Percentiles rank a stretch among this genome's conserved stretches.
Evolutionary conservation across 2,888 invertebrate genomes (phyloP).

Genomic region (Ectemnius cavifrons): DNA sequence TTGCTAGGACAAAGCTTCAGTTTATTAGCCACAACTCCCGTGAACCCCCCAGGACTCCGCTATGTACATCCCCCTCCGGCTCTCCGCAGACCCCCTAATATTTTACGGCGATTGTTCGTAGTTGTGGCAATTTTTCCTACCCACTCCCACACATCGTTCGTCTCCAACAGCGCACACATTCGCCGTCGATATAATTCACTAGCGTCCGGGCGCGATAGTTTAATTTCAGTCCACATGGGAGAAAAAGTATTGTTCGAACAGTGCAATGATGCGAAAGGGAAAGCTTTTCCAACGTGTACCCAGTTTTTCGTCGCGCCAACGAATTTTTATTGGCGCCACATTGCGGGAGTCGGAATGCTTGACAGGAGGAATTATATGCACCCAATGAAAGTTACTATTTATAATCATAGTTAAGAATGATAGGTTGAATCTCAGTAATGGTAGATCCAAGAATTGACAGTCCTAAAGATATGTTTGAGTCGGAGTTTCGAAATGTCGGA

Average conservation of each 20-base stretch:
- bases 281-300: too few relatives aligned
- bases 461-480: too few relatives aligned
- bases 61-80: conserved; percentile 3
- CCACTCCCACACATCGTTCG: conserved; percentile 30
- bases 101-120: conserved; percentile 45
- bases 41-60: too few relatives aligned
- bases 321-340: too few relatives aligned
- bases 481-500: conserved; percentile 2
- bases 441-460: too few relatives aligned
- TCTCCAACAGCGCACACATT: not conserved
- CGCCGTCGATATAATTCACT: not conserved
- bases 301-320: too few relatives aligned
- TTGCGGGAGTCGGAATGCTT: too few relatives aligned
- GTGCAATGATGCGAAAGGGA: too few relatives aligned
- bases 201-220: conserved; percentile 9
- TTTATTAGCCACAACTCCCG: conserved; percentile 41
- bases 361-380: too few relatives aligned
- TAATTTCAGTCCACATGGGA: not conserved
- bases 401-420: too few relatives aligned
- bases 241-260: not conserved
- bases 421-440: too few relatives aligned
- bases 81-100: conserved; percentile 27
- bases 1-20: conserved; percentile 37
- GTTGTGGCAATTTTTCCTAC: conserved; percentile 29
- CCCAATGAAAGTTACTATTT: too few relatives aligned